Base-by-base conservation (phyloP, 2,888 invertebrate species). In the Nematopogon swammerdamellus region DNA sequence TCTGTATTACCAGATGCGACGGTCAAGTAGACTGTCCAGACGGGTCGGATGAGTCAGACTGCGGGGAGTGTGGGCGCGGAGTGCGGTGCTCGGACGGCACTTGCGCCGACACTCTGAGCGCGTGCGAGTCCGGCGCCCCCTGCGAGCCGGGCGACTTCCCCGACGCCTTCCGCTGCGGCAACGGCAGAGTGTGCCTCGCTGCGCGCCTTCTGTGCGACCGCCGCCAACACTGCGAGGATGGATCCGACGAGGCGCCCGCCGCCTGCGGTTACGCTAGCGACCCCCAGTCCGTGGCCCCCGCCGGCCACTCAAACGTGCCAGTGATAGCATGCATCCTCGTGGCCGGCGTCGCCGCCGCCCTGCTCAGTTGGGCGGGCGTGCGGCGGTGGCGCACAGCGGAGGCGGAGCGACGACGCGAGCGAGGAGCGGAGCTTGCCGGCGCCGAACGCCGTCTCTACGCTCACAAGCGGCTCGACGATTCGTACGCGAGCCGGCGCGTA, bases 21-120 rank as follows among this genome's bases (percentile, higher is more conserved):
- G 89, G 91, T 0, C 89, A 89, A 60, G 81, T 82, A 49, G 94
- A 95, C 68, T 95, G 94, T 67, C 82, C 85, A 2, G 92, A 92
- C 68, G 89, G 88, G 48, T 89, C 91, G 11, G 95, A 95, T 68
- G 77, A 77, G 62, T 18, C 42, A n/a, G 85, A 85, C 18, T 90
- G 91, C 60, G 86, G 87, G 8, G 81, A 83, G n/a, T 93, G 93
- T 68, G 71, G 81, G 49, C 69, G 83, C 47, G 70, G 85, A 60
- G 84, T 91, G 64, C 92, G 91, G 57, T 85, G 73, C 55, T 64
- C 69, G 61, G 80, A 72, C 68, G 77, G 74, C 47, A 54, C 64
- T 85, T 94, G 75, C 73, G 87, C 50, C 81, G 86, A 55, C 85
- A 88, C 70, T 85, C 88, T 50, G 70, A 84, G 48, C 86, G 92